Conservation (phyloP, 2,797 vertebrate species). For the Uromys caudimaculatus region DNA sequence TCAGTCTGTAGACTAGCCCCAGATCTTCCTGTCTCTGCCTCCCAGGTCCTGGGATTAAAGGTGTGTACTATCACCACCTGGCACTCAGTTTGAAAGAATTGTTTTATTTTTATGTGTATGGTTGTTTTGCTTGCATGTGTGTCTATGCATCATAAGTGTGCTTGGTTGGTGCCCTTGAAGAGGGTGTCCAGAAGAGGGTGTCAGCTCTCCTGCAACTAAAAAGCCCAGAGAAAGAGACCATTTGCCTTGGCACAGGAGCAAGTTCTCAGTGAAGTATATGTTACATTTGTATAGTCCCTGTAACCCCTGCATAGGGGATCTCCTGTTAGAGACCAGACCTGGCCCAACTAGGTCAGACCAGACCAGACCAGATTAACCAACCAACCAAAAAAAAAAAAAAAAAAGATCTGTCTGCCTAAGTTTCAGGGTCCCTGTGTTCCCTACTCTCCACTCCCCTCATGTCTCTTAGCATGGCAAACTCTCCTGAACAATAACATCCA, state of each 20-base stretch:
- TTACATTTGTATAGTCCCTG: background rate
- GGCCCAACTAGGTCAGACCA: background rate
- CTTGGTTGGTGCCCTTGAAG: background rate
- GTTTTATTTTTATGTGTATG: background rate
- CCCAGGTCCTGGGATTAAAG: background rate
- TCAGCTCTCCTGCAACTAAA: background rate
- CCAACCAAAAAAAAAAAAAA: background rate
- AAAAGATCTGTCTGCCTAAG: background rate
- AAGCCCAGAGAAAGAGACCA: background rate
- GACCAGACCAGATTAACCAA: background rate
- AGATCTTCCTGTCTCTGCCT: background rate
- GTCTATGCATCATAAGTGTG: background rate
- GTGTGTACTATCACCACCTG: background rate
- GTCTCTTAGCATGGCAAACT: accelerated
- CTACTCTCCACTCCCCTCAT: background rate
- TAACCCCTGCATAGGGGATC: background rate
- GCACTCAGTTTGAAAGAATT: background rate
- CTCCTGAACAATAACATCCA: background rate
- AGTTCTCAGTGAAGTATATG: background rate
- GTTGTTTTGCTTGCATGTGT: background rate
- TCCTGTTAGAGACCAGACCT: background rate
- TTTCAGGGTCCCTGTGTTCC: background rate
- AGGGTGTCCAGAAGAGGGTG: background rate
- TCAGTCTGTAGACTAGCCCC: background rate
- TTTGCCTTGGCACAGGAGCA: background rate